phyloP scores from a whole-genome alignment of 2,797 vertebrate species.

The Rachycentron canadum region DNA sequence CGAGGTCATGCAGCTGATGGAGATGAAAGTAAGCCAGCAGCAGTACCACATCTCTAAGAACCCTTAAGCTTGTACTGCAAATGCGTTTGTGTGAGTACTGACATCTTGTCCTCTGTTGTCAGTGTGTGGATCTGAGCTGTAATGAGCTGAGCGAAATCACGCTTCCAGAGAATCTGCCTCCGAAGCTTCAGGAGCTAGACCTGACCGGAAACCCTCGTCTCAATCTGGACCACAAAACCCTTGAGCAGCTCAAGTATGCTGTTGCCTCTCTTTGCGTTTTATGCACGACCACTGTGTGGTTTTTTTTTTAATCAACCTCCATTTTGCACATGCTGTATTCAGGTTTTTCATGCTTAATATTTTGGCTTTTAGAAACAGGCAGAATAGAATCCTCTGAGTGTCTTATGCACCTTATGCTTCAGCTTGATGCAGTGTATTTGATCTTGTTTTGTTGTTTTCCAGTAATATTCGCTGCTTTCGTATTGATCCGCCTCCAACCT shows the following conservation, averaged over 20 bases:
- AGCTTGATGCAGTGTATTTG: conserved; percentile 7
- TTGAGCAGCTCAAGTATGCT: conserved; percentile 96
- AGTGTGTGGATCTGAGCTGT: conserved; percentile 98
- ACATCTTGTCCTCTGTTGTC: conserved; percentile 46
- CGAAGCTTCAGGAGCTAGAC: conserved; percentile 97
- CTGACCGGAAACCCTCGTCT: conserved; percentile 97
- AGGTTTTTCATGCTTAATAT: not conserved
- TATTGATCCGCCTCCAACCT: conserved; percentile 92
- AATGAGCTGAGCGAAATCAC: conserved; percentile 95
- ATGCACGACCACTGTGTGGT: not conserved
- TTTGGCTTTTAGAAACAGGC: not conserved
- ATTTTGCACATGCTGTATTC: not conserved
- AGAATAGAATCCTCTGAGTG: not conserved
- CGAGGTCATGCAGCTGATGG: conserved; percentile 97
- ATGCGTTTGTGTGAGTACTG: conserved; percentile 9
- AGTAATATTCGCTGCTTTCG: conserved; percentile 98
- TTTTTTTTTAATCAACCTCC: not conserved
- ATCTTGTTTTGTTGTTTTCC: conserved; percentile 56
- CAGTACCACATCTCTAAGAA: not conserved
- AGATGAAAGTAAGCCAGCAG: conserved; percentile 91
- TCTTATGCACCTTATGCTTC: not conserved
- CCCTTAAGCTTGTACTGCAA: not conserved
- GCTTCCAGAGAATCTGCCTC: conserved; percentile 95
- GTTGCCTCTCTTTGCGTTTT: conserved; percentile 4
- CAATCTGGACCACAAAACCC: conserved; percentile 94